These are phyloP conservation scores for Characodon lateralis DNA, from an alignment of 2,797 vertebrate genomes.

Conservation along the genomic window DNA sequence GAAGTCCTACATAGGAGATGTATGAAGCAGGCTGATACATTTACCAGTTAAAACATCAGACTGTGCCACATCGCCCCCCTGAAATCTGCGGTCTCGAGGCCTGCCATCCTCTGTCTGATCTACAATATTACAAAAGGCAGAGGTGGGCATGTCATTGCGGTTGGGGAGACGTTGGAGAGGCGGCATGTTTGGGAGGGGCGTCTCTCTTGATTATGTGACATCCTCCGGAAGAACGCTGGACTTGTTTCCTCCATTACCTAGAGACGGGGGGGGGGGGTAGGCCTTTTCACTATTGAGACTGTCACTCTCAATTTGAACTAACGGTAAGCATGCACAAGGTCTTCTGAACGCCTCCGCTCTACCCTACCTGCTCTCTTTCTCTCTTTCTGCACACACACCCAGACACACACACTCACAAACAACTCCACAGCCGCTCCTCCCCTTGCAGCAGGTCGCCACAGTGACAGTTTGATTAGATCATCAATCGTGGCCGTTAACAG, in stretches of 20 bases:
- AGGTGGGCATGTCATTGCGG: background rate
- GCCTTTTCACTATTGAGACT: constrained; percentile 97
- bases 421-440: constrained; percentile 45
- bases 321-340: constrained; percentile 96
- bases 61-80: constrained; percentile 48
- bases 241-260: constrained; percentile 98
- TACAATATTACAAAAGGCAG: constrained; percentile 30
- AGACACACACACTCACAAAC: constrained; percentile 20
- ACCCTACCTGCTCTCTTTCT: constrained; percentile 76
- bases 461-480: constrained; percentile 99
- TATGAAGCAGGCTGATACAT: background rate
- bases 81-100: constrained; percentile 16
- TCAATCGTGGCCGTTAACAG: constrained; percentile 99
- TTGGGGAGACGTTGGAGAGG: constrained; percentile 8
- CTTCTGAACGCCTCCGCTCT: constrained; percentile 80
- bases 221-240: constrained; percentile 94
- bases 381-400: constrained; percentile 24
- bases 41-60: constrained; percentile 3
- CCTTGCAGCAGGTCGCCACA: constrained; percentile 89
- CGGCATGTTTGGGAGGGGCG: constrained; percentile 56
- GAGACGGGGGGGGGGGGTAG: constrained; percentile 72
- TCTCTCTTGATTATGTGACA: constrained; percentile 92
- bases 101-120: constrained; percentile 12
- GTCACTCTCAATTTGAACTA: constrained; percentile 98
- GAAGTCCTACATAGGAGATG: background rate